These are phyloP conservation scores for Neostethus bicornis DNA, from an alignment of 2,797 vertebrate species.

Conservation along the genomic window DNA sequence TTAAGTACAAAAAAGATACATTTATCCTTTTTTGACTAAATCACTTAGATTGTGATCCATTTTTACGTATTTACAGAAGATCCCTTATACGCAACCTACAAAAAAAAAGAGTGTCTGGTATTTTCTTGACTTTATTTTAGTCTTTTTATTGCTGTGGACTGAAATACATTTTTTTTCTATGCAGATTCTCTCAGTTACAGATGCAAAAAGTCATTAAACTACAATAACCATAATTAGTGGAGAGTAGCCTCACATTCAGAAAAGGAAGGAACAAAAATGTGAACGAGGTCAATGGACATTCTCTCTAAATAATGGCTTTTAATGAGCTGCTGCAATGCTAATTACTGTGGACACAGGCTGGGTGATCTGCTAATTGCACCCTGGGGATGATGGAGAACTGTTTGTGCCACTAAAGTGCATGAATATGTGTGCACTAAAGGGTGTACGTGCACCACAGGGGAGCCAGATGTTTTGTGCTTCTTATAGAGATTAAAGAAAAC, in stretches of 20 bases:
- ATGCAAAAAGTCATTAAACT: conserved; percentile 1
- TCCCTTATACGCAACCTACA: no score
- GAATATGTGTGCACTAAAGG: conserved; percentile 6
- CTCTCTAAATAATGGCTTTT: conserved; percentile 59
- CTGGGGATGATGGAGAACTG: conserved; percentile 19
- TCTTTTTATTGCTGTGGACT: background rate
- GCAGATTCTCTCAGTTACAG: no score
- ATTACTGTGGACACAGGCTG: conserved; percentile 52
- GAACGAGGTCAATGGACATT: conserved; percentile 53
- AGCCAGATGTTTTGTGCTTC: background rate
- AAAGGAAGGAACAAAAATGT: conserved; percentile 14
- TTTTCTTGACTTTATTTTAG: conserved; percentile 7
- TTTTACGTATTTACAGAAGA: no score
- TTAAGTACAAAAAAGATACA: no score
- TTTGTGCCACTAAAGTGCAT: background rate
- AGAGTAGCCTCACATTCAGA: background rate
- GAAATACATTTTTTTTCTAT: conserved; percentile 36
- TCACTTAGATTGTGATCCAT: no score
- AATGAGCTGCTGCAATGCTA: conserved; percentile 60
- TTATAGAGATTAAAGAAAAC: background rate
- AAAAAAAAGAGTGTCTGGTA: no score
- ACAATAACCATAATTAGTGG: background rate
- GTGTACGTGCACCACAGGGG: background rate
- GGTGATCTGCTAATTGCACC: conserved; percentile 53
- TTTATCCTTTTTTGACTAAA: no score